These are phyloP conservation scores for Cheilosia vernalis DNA, from an alignment of 2,888 invertebrate species.

Conservation along the genomic window DNA sequence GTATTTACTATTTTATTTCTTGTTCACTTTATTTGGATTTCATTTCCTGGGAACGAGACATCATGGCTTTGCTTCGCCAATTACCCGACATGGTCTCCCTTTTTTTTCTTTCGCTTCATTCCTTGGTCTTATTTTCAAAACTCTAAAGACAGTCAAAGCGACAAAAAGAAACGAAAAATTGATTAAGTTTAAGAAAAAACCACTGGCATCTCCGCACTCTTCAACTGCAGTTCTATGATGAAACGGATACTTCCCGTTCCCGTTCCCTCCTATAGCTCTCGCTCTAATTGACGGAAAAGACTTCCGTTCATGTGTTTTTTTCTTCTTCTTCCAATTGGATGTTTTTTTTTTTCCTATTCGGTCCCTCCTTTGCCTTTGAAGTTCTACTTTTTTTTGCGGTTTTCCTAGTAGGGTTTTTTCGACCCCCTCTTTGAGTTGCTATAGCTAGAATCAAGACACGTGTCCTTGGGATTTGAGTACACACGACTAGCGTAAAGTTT, in stretches of 20 bases:
- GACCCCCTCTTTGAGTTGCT: constrained; percentile 2
- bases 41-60: constrained; percentile 51
- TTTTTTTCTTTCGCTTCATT: constrained; percentile 31
- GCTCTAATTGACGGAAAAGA: constrained; percentile 73
- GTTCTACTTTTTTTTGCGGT: constrained; percentile 65
- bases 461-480: constrained; percentile 73
- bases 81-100: constrained; percentile 15
- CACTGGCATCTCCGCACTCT: constrained; percentile 44
- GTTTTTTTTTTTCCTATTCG: constrained; percentile 4
- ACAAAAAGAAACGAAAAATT: constrained; percentile 44
- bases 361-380: constrained; percentile 27
- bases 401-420: constrained; percentile 17
- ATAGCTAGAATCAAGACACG: constrained; percentile 56
- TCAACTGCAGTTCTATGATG: constrained; percentile 42
- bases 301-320: constrained; percentile 50
- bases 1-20: constrained; percentile 12
- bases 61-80: constrained; percentile 35
- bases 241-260: constrained; percentile 33
- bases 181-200: constrained; percentile 69
- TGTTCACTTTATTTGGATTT: constrained; percentile 54
- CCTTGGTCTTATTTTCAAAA: constrained; percentile 13
- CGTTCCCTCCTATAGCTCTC: constrained; percentile 22
- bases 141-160: constrained; percentile 48
- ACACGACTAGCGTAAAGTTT: constrained; percentile 65
- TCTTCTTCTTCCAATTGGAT: neutral